These are phyloP conservation scores for Pogonophryne albipinna DNA, from an alignment of 2,797 vertebrate genomes.

Conservation along the genomic window DNA sequence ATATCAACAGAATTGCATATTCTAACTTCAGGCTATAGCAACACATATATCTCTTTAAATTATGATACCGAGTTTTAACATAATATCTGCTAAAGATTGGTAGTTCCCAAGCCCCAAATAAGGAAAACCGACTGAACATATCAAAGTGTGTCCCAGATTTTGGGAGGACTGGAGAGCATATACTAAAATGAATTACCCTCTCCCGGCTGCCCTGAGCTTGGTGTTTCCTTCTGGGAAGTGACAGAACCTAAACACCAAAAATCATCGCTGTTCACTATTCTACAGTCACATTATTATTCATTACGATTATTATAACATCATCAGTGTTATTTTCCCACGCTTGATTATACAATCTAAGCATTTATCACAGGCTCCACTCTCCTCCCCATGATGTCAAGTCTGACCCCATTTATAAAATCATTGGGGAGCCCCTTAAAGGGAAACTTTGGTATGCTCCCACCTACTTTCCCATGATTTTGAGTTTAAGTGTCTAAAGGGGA, in stretches of 20 bases:
- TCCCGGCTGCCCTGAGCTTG: no score
- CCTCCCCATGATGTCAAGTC: not conserved
- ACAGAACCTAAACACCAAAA: not conserved
- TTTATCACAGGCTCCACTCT: not conserved
- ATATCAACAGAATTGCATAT: no score
- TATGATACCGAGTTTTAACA: not conserved
- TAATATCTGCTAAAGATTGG: not conserved
- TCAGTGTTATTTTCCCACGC: constrained; percentile 6
- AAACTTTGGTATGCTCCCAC: no score
- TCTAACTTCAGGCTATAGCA: not conserved
- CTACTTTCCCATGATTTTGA: no score
- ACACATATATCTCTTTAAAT: not conserved
- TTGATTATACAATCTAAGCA: not conserved
- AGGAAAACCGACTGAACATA: not conserved
- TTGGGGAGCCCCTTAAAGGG: no score
- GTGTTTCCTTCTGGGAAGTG: not conserved
- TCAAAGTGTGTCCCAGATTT: no score
- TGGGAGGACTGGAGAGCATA: no score
- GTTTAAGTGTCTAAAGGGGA: no score
- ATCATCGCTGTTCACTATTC: not conserved
- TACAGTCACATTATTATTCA: not conserved
- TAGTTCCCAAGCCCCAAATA: not conserved
- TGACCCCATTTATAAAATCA: not conserved
- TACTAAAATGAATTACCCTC: not conserved
- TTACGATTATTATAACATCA: constrained; percentile 10